phyloP scores from a whole-genome alignment of 2,113 vertebrate species.

The Piaya cayana region DNA sequence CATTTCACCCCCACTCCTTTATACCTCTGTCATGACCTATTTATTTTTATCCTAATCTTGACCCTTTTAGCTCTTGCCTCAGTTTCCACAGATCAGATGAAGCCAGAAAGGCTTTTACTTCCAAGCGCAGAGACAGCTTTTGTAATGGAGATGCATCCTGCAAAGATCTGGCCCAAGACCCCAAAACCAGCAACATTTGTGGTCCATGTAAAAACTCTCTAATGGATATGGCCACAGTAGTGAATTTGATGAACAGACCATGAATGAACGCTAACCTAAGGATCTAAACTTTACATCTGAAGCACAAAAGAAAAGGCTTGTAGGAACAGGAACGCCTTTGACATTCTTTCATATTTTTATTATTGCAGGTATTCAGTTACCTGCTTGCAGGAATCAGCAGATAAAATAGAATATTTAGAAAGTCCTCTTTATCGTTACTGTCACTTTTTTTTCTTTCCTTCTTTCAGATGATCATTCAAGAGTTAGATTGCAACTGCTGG shows the following conservation, averaged over 20 bases:
- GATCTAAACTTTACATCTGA: neutral
- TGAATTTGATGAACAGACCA: neutral
- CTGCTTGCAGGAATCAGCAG: neutral
- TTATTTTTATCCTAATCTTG: neutral
- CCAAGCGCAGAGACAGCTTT: neutral
- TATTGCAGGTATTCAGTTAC: neutral
- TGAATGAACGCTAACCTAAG: neutral
- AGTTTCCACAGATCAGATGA: neutral
- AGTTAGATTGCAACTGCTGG: conserved; percentile 91
- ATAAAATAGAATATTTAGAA: neutral
- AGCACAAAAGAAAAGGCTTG: neutral
- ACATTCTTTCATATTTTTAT: neutral
- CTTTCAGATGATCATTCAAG: conserved; percentile 93
- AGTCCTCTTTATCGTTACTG: conserved; percentile 54
- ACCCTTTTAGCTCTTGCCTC: neutral
- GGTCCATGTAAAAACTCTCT: neutral
- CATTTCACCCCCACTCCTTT: neutral
- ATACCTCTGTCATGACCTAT: neutral
- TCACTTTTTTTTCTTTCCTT: conserved; percentile 58
- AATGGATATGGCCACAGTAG: neutral
- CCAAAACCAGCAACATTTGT: neutral
- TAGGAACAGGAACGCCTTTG: neutral
- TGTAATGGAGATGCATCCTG: neutral
- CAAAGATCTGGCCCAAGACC: neutral
- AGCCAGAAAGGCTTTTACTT: neutral